Evolutionary conservation across 2,888 invertebrate genomes (phyloP), one percentile per base, ranked within the genome.

Genomic region (Exephanes ischioxanthus): DNA sequence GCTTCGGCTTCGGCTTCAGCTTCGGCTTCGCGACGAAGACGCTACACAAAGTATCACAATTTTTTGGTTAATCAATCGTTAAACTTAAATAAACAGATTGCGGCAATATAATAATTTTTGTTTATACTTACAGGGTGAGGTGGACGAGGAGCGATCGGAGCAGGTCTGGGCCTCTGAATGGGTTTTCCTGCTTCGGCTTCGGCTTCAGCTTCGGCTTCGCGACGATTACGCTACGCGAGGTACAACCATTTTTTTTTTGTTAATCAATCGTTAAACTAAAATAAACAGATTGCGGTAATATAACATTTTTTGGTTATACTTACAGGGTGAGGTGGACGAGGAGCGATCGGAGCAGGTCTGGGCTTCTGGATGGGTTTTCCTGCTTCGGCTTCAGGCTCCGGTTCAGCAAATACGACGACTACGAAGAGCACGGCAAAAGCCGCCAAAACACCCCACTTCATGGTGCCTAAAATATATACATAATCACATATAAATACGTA

Each of bases 391-490:
- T 11, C 2, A 0, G 26, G 4, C 0, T 26, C 26, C 1, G 14
- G 0, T 58, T 86, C 84, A 5, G 85, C 83, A 19, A 67, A 51
- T 11, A 48, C 80, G 22, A 11, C 19, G 19, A 55, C 55, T 51
- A 37, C 88, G 86, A 87, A 71, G 26, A 83, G 58, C 30, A 70
- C 66, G 66, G 80, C 85, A 22, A 86, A 61, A 26, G 72, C 68
- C n/a, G 73, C 80, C 33, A 86, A 55, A 67, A 85, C 77, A 22
- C 70, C 75, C 6, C 83, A 70, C 80, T 83, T 86, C 86, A 86
- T 86, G 48, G 22, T 61, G n/a, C 33, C 72, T 94, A 94, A 95
- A 86, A 91, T 96, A 30, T 58, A 26, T 3, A 2, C 41, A 11
- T 41, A 2, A 41, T 41, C 22, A 58, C 26, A 11, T 53, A 51